Conservation (phyloP, 2,797 vertebrate genomes). For the Halcyon smyrnensis region DNA sequence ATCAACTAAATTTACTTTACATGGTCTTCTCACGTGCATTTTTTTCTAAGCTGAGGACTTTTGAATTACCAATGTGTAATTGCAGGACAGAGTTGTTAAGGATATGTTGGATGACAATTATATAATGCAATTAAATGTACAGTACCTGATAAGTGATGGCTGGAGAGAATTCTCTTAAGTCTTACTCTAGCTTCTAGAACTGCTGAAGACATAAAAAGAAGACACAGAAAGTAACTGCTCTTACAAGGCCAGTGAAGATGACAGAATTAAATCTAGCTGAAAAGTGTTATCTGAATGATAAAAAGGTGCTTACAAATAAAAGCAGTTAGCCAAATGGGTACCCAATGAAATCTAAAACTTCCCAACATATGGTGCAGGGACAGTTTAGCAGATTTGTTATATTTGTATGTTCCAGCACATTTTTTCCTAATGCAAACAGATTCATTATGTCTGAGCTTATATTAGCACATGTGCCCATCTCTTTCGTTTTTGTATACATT, state of each 20-base stretch:
- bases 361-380: not conserved
- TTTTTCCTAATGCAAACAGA: conserved; percentile 4
- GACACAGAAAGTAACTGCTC: not conserved
- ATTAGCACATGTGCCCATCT: not conserved
- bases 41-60: not conserved
- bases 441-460: not conserved
- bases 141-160: not conserved
- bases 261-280: not conserved
- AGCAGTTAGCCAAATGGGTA: not conserved
- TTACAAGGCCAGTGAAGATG: not conserved
- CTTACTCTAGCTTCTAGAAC: not conserved
- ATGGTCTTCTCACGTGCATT: not conserved
- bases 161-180: not conserved
- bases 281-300: not conserved
- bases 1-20: not conserved
- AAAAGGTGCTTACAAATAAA: conserved; percentile 8
- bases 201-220: not conserved
- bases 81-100: not conserved
- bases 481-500: not conserved
- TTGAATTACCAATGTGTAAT: not conserved
- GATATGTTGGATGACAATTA: not conserved
- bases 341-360: not conserved
- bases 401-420: not conserved
- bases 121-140: not conserved
- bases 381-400: not conserved